Evolutionary conservation across 2,888 invertebrate species (phyloP).

Genomic region (Hylaea fasciaria): DNA sequence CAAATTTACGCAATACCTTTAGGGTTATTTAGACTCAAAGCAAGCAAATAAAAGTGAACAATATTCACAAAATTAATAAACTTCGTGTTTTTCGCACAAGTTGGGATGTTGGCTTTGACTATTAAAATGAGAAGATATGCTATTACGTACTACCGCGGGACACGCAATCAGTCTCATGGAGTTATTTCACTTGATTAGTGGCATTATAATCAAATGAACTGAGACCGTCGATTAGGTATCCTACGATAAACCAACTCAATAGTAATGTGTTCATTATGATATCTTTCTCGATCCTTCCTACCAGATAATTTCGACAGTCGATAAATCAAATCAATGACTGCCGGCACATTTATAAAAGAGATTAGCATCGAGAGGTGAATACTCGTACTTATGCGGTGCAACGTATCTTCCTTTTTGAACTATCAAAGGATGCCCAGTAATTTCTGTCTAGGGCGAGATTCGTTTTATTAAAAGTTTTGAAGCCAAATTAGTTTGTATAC

Average conservation of each 20-base stretch:
- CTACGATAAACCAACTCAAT: no score
- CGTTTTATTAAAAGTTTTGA: slow-evolving; percentile 7
- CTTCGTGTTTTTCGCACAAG: slow-evolving; percentile 7
- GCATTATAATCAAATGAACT: no score
- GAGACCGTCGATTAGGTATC: no score
- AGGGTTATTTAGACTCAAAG: slow-evolving; percentile 5
- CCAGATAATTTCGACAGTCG: no score
- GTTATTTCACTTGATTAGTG: no score
- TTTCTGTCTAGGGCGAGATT: slow-evolving; percentile 7
- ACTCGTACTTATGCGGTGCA: no score
- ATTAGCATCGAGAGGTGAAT: no score
- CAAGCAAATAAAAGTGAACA: slow-evolving; percentile 8
- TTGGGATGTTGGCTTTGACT: not conserved
- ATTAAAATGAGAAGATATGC: not conserved
- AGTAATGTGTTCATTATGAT: no score
- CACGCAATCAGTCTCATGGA: no score
- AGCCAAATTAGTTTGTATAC: slow-evolving; percentile 8
- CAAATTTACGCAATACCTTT: slow-evolving; percentile 1
- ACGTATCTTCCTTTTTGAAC: not conserved
- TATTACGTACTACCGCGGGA: not conserved
- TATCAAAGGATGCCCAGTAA: slow-evolving; percentile 2
- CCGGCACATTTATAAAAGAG: no score
- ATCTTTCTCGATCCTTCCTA: no score
- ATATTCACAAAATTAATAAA: slow-evolving; percentile 6
- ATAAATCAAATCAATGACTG: no score